Base-by-base conservation (phyloP, 2,113 vertebrate genomes). In the Sitta europaea region DNA sequence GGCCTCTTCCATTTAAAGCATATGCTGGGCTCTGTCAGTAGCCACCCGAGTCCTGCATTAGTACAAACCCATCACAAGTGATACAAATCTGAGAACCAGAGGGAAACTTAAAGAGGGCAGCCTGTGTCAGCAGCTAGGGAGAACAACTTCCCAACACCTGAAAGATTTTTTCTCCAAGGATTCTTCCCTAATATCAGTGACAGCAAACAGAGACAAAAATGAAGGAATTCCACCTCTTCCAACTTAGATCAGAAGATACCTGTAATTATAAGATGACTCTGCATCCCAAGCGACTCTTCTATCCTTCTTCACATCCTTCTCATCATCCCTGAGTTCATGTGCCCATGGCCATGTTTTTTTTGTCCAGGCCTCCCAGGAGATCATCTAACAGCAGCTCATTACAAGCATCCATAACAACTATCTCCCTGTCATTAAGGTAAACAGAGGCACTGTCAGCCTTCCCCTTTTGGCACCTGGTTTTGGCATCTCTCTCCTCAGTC, bases 1-100 rank as follows among this genome's bases (percentile, higher is more conserved):
- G 70, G 54, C 10, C 17, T 71, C 31, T n/a, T 57, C n/a, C n/a
- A 48, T 21, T 28, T 72, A 50, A 38, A 62, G 23, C 43, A 36
- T 2, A 28, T 14, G 28, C 62, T 68, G 31, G 42, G 53, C 35
- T 53, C 20, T 50, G 23, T 48, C 57, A 45, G 42, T 9, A 62
- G 43, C 28, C 5, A 1, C 22, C 31, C 0, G 0, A 57, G 28
- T n/a, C 10, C 36, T 45, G 59, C 43, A n/a, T n/a, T n/a, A 2
- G 67, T n/a, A 63, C 20, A 70, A 33, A 48, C 8, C 40, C 7
- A 5, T 42, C 45, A 61, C 12, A 40, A 45, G 38, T 3, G 36
- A 54, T 11, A 61, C 7, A 55, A 48, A 90, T 51, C 45, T 35
- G 50, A 83, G 29, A 91, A 66, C 10, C 24, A 54, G 17, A 33